phyloP scores from a whole-genome alignment of 2,113 vertebrate genomes.

The Nanorana parkeri region DNA sequence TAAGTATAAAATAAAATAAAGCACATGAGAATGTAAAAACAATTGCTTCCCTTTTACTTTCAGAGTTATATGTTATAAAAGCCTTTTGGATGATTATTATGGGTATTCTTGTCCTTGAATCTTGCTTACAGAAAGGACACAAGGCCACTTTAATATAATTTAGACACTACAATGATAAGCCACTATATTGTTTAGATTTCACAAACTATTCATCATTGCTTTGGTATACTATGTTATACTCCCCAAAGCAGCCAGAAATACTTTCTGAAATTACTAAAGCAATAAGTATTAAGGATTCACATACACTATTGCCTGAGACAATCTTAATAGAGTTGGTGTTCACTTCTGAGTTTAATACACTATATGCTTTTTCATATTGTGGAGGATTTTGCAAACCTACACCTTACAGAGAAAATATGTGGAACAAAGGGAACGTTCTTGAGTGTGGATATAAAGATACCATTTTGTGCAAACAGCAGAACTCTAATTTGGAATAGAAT shows the following conservation, averaged over 20 bases:
- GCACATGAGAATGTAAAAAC: too few relatives aligned
- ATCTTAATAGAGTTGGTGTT: neutral
- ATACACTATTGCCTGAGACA: neutral
- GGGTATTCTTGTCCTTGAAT: neutral
- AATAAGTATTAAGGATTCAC: neutral
- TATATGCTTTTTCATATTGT: neutral
- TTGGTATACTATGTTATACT: constrained; percentile 13
- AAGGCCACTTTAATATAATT: neutral
- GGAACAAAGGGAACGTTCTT: neutral
- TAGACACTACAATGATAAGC: constrained; percentile 19
- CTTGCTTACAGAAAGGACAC: neutral
- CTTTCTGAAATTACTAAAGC: constrained; percentile 4
- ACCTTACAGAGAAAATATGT: constrained; percentile 28
- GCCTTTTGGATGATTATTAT: neutral
- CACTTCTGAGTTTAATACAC: neutral
- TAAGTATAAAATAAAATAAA: too few relatives aligned
- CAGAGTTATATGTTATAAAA: too few relatives aligned
- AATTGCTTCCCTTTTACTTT: too few relatives aligned
- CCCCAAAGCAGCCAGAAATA: constrained; percentile 3
- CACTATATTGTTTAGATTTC: constrained; percentile 2
- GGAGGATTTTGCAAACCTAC: neutral
- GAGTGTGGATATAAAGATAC: constrained; percentile 18
- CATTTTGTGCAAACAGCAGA: neutral
- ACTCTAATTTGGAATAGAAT: neutral
- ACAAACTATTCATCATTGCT: constrained; percentile 4